phyloP scores from a whole-genome alignment of 1,140 invertebrate species.

The Aphelenchoides besseyi region DNA sequence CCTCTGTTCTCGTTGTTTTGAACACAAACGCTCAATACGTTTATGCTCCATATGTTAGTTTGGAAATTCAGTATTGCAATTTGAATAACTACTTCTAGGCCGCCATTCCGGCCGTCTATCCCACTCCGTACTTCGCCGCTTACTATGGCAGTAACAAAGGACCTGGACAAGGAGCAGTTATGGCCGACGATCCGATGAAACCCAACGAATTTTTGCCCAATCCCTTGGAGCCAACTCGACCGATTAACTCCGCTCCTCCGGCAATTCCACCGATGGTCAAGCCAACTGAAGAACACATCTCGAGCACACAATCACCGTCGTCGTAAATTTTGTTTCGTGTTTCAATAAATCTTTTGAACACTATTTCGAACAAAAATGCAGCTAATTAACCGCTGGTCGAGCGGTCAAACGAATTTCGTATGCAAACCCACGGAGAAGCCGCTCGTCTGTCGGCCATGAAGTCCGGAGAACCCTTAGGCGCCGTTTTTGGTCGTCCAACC shows the following conservation, averaged over 20 bases:
- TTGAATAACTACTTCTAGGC: background rate
- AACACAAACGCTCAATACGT: constrained; percentile 2
- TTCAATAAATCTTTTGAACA: no score
- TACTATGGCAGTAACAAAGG: background rate
- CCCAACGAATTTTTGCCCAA: background rate
- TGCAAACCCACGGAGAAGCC: no score
- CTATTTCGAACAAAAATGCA: no score
- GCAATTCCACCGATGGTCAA: background rate
- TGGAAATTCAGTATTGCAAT: background rate
- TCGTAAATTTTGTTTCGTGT: no score
- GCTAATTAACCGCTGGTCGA: no score
- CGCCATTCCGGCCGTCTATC: background rate
- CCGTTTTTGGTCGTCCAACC: no score
- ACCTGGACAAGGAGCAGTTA: background rate
- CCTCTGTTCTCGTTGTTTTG: background rate
- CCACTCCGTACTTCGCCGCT: background rate
- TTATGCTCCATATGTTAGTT: background rate
- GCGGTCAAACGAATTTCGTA: no score
- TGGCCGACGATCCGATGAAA: constrained; percentile 14
- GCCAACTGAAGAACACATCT: background rate
- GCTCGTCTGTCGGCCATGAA: no score
- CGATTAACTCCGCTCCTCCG: background rate
- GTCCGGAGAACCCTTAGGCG: no score
- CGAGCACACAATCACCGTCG: background rate
- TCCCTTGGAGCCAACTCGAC: background rate